phyloP scores from a whole-genome alignment of 2,888 invertebrate species.

The Acronicta leporina region DNA sequence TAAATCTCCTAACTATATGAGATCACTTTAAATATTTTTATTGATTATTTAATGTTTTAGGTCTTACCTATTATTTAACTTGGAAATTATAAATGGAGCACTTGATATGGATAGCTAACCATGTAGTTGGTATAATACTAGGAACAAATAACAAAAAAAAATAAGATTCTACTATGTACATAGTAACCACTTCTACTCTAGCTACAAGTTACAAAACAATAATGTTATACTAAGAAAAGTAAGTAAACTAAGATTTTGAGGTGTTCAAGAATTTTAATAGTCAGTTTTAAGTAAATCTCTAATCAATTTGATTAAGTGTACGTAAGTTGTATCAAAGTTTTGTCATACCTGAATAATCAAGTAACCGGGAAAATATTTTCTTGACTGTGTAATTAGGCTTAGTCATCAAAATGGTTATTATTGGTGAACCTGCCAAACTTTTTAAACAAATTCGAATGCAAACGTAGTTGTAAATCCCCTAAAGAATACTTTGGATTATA shows the following conservation, averaged over 20 bases:
- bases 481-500: neutral
- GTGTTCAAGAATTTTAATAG: too few relatives aligned
- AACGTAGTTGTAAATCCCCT: neutral
- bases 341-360: neutral
- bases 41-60: neutral
- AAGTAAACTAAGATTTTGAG: too few relatives aligned
- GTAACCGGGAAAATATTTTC: neutral
- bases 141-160: neutral
- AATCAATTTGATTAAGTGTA: too few relatives aligned
- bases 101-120: too few relatives aligned
- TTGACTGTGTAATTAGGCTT: neutral
- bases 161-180: too few relatives aligned
- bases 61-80: neutral
- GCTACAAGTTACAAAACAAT: too few relatives aligned
- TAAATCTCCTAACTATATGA: neutral
- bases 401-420: constrained; percentile 11
- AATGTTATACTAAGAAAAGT: too few relatives aligned
- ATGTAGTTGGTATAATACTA: constrained; percentile 12
- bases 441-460: neutral
- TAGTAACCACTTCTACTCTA: too few relatives aligned
- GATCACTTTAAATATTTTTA: neutral
- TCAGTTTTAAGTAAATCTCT: too few relatives aligned
- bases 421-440: neutral
- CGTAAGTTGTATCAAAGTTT: neutral
- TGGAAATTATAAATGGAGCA: too few relatives aligned